Conservation (phyloP, 2,888 invertebrate species). For the Andrena hattorfiana region DNA sequence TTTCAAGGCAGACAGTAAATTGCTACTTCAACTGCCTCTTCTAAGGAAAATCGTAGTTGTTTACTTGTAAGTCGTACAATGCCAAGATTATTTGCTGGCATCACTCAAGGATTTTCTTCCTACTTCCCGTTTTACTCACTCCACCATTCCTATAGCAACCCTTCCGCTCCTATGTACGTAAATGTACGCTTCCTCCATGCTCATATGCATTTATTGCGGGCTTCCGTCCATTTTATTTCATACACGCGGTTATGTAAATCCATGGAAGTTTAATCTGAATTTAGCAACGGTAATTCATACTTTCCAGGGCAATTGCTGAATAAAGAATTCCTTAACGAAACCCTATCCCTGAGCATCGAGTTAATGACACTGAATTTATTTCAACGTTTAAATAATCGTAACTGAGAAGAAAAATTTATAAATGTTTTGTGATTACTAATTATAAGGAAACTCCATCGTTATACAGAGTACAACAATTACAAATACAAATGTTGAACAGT, state of each 20-base stretch:
- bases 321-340: too few species aligned
- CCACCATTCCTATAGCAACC: neutral
- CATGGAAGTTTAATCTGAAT: neutral
- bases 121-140: neutral
- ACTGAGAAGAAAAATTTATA: too few species aligned
- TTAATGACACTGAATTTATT: too few species aligned
- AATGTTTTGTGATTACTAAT: too few species aligned
- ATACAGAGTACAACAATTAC: too few species aligned
- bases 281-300: neutral
- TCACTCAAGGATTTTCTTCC: neutral
- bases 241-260: neutral
- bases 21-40: neutral
- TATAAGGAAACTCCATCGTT: too few species aligned
- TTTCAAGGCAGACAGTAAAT: neutral
- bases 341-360: too few species aligned
- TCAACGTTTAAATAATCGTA: too few species aligned
- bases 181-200: neutral
- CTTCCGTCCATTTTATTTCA: neutral
- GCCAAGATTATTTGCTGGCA: conserved; percentile 4
- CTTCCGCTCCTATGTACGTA: neutral
- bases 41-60: conserved; percentile 1
- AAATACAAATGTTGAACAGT: too few species aligned
- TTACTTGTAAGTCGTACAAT: conserved; percentile 13
- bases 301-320: too few species aligned
- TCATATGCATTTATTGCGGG: neutral